Evolutionary conservation across 2,888 invertebrate genomes (phyloP).

Genomic region (Lasioglossum vierecki): DNA sequence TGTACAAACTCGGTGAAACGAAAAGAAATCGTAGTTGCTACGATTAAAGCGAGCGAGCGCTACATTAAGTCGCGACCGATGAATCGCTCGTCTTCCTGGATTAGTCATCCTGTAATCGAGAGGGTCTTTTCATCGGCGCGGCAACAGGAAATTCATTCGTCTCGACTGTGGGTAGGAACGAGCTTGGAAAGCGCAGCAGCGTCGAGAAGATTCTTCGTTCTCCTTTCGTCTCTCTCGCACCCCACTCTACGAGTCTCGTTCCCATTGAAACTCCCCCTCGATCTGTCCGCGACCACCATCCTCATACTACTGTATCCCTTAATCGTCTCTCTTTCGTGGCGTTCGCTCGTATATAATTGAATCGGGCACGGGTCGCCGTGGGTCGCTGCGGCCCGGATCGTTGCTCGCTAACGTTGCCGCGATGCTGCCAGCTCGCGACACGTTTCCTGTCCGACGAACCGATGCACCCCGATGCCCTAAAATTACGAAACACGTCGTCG

Average conservation of each 20-base stretch:
- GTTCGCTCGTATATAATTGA: conserved; percentile 53
- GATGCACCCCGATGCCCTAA: neutral
- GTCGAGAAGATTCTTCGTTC: neutral
- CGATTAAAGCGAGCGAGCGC: neutral
- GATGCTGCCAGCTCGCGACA: neutral
- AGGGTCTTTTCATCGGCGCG: conserved; percentile 38
- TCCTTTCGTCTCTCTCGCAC: neutral
- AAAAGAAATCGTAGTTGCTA: neutral
- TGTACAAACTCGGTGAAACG: neutral
- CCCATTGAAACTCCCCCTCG: conserved; percentile 4
- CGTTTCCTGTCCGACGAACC: neutral
- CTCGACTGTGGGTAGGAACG: conserved; percentile 27
- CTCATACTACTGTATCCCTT: conserved; percentile 12
- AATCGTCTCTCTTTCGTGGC: conserved; percentile 50
- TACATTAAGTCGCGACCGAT: conserved; percentile 24
- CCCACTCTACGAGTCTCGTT: neutral
- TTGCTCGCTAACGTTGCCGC: neutral
- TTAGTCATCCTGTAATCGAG: conserved; percentile 56
- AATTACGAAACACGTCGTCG: neutral
- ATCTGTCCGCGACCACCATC: neutral
- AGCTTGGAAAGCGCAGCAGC: conserved; percentile 33
- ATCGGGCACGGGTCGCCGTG: conserved; percentile 23
- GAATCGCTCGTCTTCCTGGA: conserved; percentile 49
- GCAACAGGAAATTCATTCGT: conserved; percentile 53
- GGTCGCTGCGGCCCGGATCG: neutral